These are phyloP conservation scores for Isichthys henryi DNA, from an alignment of 2,113 vertebrate genomes.

Conservation along the genomic window DNA sequence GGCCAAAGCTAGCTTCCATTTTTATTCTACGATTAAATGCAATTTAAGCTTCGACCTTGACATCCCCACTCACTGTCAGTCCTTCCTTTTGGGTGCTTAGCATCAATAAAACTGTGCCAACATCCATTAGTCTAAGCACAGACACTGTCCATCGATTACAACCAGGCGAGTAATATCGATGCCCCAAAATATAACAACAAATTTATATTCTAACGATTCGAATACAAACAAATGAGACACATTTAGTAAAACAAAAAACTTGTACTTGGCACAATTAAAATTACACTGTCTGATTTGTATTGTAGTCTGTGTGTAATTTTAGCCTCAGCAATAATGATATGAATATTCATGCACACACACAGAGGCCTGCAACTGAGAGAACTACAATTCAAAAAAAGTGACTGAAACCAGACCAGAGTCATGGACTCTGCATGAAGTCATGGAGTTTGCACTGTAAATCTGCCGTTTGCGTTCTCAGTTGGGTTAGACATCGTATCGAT, in stretches of 20 bases:
- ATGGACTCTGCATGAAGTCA: too few relatives aligned
- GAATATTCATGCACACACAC: neutral
- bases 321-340: neutral
- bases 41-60: neutral
- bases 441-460: neutral
- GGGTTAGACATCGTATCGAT: neutral
- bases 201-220: neutral
- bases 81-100: neutral
- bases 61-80: neutral
- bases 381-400: neutral
- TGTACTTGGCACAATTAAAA: neutral
- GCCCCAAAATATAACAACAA: neutral
- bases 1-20: neutral
- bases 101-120: neutral
- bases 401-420: neutral
- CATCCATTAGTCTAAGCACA: conserved; percentile 26
- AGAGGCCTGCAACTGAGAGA: neutral
- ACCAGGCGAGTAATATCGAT: neutral
- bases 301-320: neutral
- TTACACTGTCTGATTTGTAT: neutral
- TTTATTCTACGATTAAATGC: neutral
- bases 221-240: neutral
- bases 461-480: neutral
- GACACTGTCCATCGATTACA: conserved; percentile 35
- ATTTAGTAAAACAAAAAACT: neutral